A percentile compares a stretch with the other conserved stretches of the same genome.
Conservation (phyloP, 2,113 vertebrate genomes). For the Chrysemys picta region DNA sequence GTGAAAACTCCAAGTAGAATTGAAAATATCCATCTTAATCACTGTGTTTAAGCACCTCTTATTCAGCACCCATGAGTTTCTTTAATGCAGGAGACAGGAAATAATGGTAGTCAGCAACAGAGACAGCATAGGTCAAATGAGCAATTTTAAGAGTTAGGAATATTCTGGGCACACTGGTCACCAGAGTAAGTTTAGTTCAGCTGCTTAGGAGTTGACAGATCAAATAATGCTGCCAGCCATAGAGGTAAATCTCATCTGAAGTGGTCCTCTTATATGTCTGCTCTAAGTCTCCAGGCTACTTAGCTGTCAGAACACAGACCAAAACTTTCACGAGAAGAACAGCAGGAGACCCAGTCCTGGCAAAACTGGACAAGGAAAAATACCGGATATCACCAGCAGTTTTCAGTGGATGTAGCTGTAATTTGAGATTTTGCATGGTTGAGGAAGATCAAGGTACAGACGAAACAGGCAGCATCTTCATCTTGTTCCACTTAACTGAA, state of each 20-base stretch:
- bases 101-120: not conserved
- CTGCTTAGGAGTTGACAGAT: not conserved
- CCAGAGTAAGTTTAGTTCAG: not conserved
- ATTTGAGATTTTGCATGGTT: slow-evolving; percentile 42
- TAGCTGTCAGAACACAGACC: not conserved
- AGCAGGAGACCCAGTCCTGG: slow-evolving; percentile 61
- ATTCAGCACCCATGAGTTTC: not conserved
- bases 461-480: slow-evolving; percentile 15
- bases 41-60: not conserved
- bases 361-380: slow-evolving; percentile 54
- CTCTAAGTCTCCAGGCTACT: not conserved
- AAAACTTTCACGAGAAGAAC: slow-evolving; percentile 29
- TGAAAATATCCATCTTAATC: not conserved
- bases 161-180: not conserved
- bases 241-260: not conserved
- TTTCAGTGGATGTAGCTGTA: slow-evolving; percentile 33
- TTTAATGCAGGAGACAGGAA: not conserved
- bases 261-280: not conserved
- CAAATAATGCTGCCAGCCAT: not conserved
- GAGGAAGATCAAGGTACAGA: slow-evolving; percentile 60
- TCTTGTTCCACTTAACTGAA: slow-evolving; percentile 37
- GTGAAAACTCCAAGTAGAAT: not conserved
- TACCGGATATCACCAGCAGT: slow-evolving; percentile 21
- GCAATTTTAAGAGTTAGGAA: not conserved
- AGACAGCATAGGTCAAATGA: not conserved